Base-by-base conservation (phyloP, 2,888 invertebrate species). In the Caenorhabditis sp. region DNA sequence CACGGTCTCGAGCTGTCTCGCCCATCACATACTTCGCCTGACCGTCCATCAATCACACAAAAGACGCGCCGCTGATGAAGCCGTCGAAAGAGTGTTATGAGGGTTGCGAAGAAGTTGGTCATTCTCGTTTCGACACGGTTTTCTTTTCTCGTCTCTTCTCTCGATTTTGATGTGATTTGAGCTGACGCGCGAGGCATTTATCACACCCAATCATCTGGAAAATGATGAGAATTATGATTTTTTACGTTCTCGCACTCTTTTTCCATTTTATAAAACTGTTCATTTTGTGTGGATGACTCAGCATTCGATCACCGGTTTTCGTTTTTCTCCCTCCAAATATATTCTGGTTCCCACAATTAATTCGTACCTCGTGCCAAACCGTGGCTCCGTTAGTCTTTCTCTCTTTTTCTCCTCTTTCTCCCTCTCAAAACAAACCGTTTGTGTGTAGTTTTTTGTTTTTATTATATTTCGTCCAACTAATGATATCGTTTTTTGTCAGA, bases 1-100 rank as follows among this genome's bases (percentile, higher is more conserved):
- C 30, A 9, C n/a, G 20, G 35, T 22, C 17, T 5, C 32, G 48
- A 48, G 48, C 46, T 26, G 11, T 8, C 30, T 8, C 30, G 11
- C 45, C 48, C 48, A 48, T 48, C 30, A 52, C 61, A 62, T 39
- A 50, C 17, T 50, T 30, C 30, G 15, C 41, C 59, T 50, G 50
- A 62, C 61, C 61, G 50, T 56, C 50, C 30, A 48, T 48, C 48
- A 48, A 48, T 48, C 48, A 48, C 11, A 27, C 15, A 30, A 35
- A 26, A 27, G 48, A 30, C 27, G 48, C 5, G 35, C 35, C 11
- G 13, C n/a, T 13, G 41, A 17, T 46, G 48, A 48, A 48, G 48
- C 48, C 27, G 46, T 15, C 3, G 48, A 27, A 27, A n/a, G 8
- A 22, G 3, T 22, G 20, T 22, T 11, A 22, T n/a, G n/a, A n/a